phyloP scores from a whole-genome alignment of 2,113 vertebrate species.

The Porphyrio hochstetteri region DNA sequence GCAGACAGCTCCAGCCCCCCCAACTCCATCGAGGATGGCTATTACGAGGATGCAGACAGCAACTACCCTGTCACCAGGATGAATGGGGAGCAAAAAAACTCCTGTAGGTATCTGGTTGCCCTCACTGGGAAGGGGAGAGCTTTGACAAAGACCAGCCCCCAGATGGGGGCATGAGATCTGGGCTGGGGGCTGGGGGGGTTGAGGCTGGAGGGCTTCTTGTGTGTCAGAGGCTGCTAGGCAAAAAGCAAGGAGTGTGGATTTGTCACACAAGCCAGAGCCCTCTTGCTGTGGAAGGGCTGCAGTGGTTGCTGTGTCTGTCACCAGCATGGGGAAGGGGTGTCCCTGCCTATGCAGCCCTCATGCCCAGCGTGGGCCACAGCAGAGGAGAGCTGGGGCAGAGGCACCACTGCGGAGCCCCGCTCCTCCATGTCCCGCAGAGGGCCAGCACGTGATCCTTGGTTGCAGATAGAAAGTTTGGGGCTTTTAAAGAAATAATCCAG shows the following conservation, averaged over 20 bases:
- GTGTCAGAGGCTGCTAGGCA: background rate
- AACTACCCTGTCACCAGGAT: constrained; percentile 91
- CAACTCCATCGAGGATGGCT: constrained; percentile 90
- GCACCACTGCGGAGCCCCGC: background rate
- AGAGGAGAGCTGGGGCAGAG: background rate
- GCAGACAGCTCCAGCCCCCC: constrained; percentile 89
- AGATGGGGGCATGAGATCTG: background rate
- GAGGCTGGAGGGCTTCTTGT: background rate
- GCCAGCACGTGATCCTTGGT: rapidly evolving
- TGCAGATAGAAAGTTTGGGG: background rate
- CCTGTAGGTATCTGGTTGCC: constrained; percentile 79
- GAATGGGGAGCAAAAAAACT: constrained; percentile 88
- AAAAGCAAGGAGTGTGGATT: background rate
- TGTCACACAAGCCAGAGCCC: background rate
- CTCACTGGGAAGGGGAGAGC: background rate
- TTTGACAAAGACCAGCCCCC: background rate
- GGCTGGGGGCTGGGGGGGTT: background rate
- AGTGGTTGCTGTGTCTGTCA: rapidly evolving
- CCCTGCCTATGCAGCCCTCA: background rate
- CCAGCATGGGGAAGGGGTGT: background rate
- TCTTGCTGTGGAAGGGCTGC: background rate
- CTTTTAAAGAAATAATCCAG: background rate
- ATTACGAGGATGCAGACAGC: constrained; percentile 96
- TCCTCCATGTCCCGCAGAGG: background rate
- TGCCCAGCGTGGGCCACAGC: rapidly evolving